Evolutionary conservation across 1,140 invertebrate genomes (phyloP), one percentile per base, ranked within the genome.

Genomic region (Caenorhabditis tropicalis): DNA sequence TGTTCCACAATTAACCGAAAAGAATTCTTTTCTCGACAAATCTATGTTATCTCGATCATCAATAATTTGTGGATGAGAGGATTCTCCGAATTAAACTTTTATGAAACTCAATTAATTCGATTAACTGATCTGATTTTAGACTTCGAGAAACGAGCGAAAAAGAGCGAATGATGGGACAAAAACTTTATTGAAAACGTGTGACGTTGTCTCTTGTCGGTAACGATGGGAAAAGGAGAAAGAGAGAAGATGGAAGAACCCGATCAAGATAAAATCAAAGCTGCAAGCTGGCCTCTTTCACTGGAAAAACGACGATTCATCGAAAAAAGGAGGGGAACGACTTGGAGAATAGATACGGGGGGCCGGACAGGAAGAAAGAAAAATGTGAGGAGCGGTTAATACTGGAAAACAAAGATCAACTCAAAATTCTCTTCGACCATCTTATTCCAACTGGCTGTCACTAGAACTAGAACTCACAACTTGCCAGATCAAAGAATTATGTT

Each of bases 211-310:
- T 74, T 36, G 65, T 74, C 65, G 65, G 65, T 74, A 74, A 74
- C 65, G 65, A 74, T 74, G 65, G 53, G 16, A 74, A 19, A 74
- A 74, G 43, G 36, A 43, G 65, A 74, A 21, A 74, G 16, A 31
- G 33, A 27, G 33, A n/a, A 16, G 31, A 65, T 33, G 21, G 65
- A 74, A 74, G 65, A 74, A 74, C 65, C 65, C 65, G 65, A 74
- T 36, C 36, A 43, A 74, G 65, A 74, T 74, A 74, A 74, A 74
- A 74, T 74, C 65, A 74, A 74, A 74, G 65, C 65, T 74, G 65
- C 65, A 74, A 74, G 65, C 65, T 74, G 65, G 65, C 65, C 65
- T 74, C 65, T 74, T 74, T 43, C 65, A 74, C 65, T 74, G 65
- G 65, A 74, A 74, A 74, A 74, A 74, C 65, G 65, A 74, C 65